Conservation (phyloP, 53 echinoderm and acorn worm genomes). For the Hippasteria phrygiana region DNA sequence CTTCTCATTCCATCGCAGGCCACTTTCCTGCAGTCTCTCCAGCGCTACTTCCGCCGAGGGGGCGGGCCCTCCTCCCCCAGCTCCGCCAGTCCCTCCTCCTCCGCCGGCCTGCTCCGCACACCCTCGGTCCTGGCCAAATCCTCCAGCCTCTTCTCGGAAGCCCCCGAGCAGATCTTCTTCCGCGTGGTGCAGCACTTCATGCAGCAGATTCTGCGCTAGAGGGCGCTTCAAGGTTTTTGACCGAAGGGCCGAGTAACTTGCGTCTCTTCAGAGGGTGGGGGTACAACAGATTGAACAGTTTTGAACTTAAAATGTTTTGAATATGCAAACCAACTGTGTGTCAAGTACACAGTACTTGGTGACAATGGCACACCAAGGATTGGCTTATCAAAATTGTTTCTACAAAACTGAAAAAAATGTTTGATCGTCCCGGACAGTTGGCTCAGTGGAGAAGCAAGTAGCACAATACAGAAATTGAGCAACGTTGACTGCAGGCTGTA, state of each 20-base stretch:
- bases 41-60: slow-evolving; percentile 87
- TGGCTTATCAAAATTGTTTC: too few species aligned
- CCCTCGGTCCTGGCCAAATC: slow-evolving; percentile 73
- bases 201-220: slow-evolving; percentile 84
- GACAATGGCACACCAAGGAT: too few species aligned
- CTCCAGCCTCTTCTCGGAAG: slow-evolving; percentile 84
- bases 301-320: too few species aligned
- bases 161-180: slow-evolving; percentile 90
- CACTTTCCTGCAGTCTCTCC: slow-evolving; percentile 86
- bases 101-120: slow-evolving; percentile 56
- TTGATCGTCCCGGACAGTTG: too few species aligned
- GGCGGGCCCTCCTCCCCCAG: slow-evolving; percentile 84
- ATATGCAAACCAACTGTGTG: too few species aligned
- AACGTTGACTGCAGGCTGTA: too few species aligned
- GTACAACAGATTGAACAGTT: too few species aligned
- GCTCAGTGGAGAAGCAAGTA: too few species aligned
- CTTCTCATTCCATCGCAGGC: slow-evolving; percentile 52
- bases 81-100: slow-evolving; percentile 76
- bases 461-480: too few species aligned
- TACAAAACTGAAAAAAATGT: too few species aligned
- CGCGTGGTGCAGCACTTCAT: slow-evolving; percentile 86
- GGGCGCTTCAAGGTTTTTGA: background rate
- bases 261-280: background rate
- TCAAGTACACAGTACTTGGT: too few species aligned
- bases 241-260: too few species aligned